Base-by-base conservation (phyloP, 64 coral and sea anemone species). In the Hydrozoanthus tunicans region DNA sequence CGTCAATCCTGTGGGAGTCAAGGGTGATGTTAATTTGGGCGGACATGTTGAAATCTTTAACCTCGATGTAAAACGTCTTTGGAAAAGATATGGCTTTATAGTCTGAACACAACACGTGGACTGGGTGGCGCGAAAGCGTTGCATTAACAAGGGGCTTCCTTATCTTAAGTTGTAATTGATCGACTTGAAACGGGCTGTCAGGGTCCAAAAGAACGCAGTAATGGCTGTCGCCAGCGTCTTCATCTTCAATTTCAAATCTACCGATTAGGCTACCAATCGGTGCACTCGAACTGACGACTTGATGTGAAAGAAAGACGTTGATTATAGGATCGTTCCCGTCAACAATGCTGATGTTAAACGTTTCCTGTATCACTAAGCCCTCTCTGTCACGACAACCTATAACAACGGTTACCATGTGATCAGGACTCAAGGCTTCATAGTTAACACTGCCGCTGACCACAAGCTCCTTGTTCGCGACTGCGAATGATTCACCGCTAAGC, bases 11-110 rank as follows among this genome's bases (percentile, higher is more conserved):
- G 24, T 61, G 53, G 1, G 94, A 95, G 58, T 93, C 91, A 23
- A 95, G 59, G 10, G 94, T 93, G 59, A 95, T 89, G 32, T 95
- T 95, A 55, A 95, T 82, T 53, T 93, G 85, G 32, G 69, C 17
- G 20, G 85, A 90, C 79, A 95, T 77, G 32, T 90, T 81, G 14
- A 90, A 59, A 79, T 82, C 89, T 67, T 81, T 89, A 24, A 95
- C 94, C 71, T 95, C 94, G 80, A 95, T 92, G 56, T 62, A 93
- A 6, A 93, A 79, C 6, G 51, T 75, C 61, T 73, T 90, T 54
- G 94, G 94, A 56, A 94, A 91, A 27, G 73, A 86, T 12, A 91
- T 84, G 4, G 32, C 53, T 9, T 54, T 5, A 6, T 24, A 70
- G 62, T 95, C 94, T 4, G 69, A 70, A 63, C 94, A 95, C 1